Evolutionary conservation across 2,888 invertebrate genomes (phyloP).

Genomic region (Machimus rusticus): DNA sequence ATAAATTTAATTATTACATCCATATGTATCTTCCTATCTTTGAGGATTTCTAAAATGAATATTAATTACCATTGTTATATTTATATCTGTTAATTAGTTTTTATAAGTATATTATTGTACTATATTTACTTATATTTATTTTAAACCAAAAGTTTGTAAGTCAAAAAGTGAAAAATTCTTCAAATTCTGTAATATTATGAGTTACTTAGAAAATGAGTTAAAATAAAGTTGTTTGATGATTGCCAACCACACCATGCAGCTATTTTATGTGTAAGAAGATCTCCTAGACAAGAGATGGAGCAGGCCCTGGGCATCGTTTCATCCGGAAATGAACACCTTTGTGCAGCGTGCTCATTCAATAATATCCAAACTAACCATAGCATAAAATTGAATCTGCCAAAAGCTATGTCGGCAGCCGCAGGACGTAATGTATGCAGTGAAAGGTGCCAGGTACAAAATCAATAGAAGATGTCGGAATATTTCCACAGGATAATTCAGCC

Average conservation of each 20-base stretch:
- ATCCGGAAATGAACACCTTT: background rate
- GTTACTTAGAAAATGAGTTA: background rate
- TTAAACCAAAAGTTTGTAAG: too few relatives aligned
- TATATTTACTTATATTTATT: too few relatives aligned
- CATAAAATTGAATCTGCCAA: slow-evolving; percentile 19
- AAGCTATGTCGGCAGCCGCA: slow-evolving; percentile 8
- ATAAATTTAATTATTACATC: too few relatives aligned
- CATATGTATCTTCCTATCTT: too few relatives aligned
- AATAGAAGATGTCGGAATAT: slow-evolving; percentile 8
- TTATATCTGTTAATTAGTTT: too few relatives aligned
- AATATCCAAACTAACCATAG: slow-evolving; percentile 4
- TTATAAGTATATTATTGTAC: too few relatives aligned
- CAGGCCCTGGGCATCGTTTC: background rate
- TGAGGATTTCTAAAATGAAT: too few relatives aligned
- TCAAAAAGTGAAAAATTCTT: too few relatives aligned
- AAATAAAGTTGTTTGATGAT: background rate
- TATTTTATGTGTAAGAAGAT: background rate
- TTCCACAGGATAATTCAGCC: background rate
- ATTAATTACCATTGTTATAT: too few relatives aligned
- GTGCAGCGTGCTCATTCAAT: background rate
- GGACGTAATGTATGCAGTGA: background rate
- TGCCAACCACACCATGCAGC: background rate
- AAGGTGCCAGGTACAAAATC: slow-evolving; percentile 8
- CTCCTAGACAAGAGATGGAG: background rate
- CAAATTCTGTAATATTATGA: background rate